Base-by-base conservation (phyloP, 1,140 invertebrate species). In the Aphaenogaster ashmeadi region DNA sequence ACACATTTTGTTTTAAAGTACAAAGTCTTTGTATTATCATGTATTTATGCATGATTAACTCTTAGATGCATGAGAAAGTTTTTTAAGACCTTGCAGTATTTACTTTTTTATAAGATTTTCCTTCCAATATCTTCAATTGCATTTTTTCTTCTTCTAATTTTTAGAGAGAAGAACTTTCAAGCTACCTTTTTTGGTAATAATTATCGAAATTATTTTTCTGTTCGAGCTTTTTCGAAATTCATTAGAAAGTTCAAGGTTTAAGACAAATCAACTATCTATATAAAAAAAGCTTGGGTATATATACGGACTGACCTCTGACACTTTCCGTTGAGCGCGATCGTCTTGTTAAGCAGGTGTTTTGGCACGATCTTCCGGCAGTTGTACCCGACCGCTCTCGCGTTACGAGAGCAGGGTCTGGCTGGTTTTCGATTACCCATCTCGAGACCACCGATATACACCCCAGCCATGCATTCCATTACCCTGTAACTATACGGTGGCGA, bases 371-470 rank as follows among this genome's bases (percentile, higher is more conserved):
- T 72, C 52, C 5, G 66, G 8, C 52, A 58, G 41, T 83, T 83
- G 80, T 83, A 47, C 41, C 60, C 67, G 67, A 83, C 41, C 41
- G 13, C 54, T 83, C 41, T 52, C 80, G 27, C 33, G 58, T 75
- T 75, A 75, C 41, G 54, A 60, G 21, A 74, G 41, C 3, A 72
- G 67, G 33, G 41, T 15, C 21, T 36, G 56, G 54, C 56, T 41
- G 87, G 80, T 89, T 89, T 90, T 89, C 89, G 84, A 90, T 89
- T 89, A 79, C 62, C 56, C 75, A 72, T 87, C 78, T 89, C 54
- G 58, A 87, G n/a, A 64, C 89, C 77, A 36, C 88, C 83, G 84
- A 87, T 90, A 87, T 87, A 87, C 77, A 72, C 47, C 62, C 47
- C 62, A 38, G 1, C 77, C 41, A 67, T 83, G 84, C 89, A 90